phyloP scores from a whole-genome alignment of 2,797 vertebrate genomes.

The Labeo calbasu region DNA sequence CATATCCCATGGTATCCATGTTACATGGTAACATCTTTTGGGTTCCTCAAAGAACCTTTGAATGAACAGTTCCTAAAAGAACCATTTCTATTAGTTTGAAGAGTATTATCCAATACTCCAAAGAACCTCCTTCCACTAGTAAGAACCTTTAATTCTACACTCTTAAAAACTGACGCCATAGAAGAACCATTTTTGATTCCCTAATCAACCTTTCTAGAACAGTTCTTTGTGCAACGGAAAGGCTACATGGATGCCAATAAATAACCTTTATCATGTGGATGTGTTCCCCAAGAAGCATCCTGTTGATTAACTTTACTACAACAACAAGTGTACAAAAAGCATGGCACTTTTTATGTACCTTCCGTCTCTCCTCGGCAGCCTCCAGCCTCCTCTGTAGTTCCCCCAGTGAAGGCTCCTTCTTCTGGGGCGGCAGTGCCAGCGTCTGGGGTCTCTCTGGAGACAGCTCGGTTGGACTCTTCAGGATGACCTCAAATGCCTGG shows the following conservation, averaged over 20 bases:
- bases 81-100: background rate
- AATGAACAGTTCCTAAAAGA: background rate
- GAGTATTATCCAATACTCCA: too few relatives aligned
- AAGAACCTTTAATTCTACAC: too few relatives aligned
- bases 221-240: background rate
- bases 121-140: too few relatives aligned
- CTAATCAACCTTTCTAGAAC: too few relatives aligned
- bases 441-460: slow-evolving; percentile 82
- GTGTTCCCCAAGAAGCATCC: too few relatives aligned
- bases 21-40: background rate
- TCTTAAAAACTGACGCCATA: too few relatives aligned
- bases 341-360: slow-evolving; percentile 69
- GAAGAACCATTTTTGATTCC: background rate
- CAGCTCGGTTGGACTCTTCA: slow-evolving; percentile 85
- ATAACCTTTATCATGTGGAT: background rate
- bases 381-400: slow-evolving; percentile 89
- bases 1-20: background rate
- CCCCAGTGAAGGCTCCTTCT: slow-evolving; percentile 86
- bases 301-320: background rate
- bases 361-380: slow-evolving; percentile 89
- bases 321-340: background rate
- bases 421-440: slow-evolving; percentile 79
- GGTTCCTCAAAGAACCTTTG: background rate
- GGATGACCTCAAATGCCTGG: slow-evolving; percentile 90
- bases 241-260: too few relatives aligned